Evolutionary conservation across 2,113 vertebrate genomes (phyloP).

Genomic region (Felis catus): DNA sequence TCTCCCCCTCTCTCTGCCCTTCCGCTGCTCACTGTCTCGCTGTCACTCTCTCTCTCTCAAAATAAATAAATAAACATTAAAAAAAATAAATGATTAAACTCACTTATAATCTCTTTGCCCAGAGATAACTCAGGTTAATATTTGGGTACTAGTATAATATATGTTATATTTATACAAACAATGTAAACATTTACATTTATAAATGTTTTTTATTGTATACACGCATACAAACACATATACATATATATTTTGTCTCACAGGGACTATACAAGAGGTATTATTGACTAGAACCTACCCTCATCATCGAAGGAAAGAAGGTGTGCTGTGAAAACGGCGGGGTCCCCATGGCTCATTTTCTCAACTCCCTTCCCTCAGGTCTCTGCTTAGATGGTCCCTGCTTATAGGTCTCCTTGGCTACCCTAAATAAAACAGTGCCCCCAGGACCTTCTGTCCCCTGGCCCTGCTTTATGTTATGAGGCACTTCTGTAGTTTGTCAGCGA

Average conservation of each 20-base stretch:
- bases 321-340: not conserved
- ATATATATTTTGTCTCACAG: not conserved
- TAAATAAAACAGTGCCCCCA: not conserved
- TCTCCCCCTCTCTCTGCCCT: too few species aligned
- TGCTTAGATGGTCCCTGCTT: too few species aligned
- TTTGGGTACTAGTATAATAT: not conserved
- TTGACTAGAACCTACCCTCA: not conserved
- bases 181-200: not conserved
- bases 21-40: too few species aligned
- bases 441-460: not conserved
- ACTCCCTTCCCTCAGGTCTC: not conserved
- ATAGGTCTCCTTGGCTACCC: not conserved
- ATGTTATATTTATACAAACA: not conserved
- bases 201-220: not conserved
- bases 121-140: not conserved
- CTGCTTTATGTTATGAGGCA: not conserved
- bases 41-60: too few species aligned
- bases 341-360: not conserved
- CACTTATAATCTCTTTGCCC: not conserved
- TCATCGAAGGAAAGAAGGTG: not conserved
- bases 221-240: not conserved
- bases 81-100: not conserved
- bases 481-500: fast-evolving
- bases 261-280: not conserved
- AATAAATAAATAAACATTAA: not conserved